These are phyloP conservation scores for Rhopalosiphum padi DNA, from an alignment of 1,140 invertebrate genomes.

Conservation along the genomic window DNA sequence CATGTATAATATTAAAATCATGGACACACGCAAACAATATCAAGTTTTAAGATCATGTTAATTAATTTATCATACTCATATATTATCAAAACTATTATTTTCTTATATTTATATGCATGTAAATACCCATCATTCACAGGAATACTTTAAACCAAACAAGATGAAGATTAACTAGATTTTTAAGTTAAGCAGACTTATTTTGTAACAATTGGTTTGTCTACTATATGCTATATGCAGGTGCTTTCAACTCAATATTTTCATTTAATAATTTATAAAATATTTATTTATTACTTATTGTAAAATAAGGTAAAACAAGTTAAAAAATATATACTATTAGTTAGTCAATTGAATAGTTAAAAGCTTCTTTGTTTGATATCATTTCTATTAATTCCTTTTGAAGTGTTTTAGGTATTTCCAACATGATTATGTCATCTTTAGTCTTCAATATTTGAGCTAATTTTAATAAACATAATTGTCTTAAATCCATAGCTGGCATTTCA, in stretches of 20 bases:
- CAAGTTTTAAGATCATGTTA: background rate
- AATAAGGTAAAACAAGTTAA: background rate
- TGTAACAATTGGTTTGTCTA: background rate
- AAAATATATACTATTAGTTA: background rate
- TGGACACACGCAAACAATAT: background rate
- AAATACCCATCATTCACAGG: background rate
- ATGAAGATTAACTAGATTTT: too few species aligned
- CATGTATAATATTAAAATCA: background rate
- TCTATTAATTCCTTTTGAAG: slow-evolving; percentile 34
- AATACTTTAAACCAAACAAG: too few species aligned
- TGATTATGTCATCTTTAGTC: slow-evolving; percentile 25
- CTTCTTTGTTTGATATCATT: slow-evolving; percentile 42
- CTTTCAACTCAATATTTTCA: background rate
- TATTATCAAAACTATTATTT: background rate
- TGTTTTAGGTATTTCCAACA: slow-evolving; percentile 31
- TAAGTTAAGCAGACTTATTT: background rate
- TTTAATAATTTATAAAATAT: background rate
- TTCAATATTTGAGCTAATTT: background rate
- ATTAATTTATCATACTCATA: background rate
- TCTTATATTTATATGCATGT: background rate
- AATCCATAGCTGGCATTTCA: slow-evolving; percentile 28
- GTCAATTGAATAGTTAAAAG: background rate
- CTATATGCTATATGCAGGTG: background rate
- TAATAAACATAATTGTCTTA: slow-evolving; percentile 44
- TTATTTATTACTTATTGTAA: background rate